Evolutionary conservation across 2,113 vertebrate species (phyloP), one percentile per base, ranked within the genome.

Genomic region (Chionodraco myersi): DNA sequence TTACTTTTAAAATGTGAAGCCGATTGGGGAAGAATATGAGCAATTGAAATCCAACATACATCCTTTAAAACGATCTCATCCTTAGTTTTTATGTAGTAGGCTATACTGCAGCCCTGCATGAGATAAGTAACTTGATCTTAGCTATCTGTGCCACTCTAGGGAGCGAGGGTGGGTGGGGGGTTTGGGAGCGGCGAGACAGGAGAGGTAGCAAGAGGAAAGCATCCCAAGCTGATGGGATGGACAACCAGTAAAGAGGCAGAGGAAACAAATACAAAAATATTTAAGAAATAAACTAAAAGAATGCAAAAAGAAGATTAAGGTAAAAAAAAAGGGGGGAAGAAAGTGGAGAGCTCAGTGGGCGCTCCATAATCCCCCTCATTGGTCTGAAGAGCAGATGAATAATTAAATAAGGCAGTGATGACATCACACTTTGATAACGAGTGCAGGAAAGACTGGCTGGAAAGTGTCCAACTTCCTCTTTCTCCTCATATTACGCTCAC

Each of bases 351-450:
- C 71, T 83, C 71, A 48, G 66, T 72, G 68, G 77, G 64, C 63
- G 62, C 77, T 82, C 60, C 63, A 84, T 91, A 85, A 82, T 66
- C 68, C 62, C 72, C 72, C 63, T 59, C 18, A 52, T 79, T 57
- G 63, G 73, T 57, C 88, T 87, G 72, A 85, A 78, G 82, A 89
- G 85, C 62, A 41, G 72, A 94, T 94, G 80, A 94, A 95, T 95
- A 92, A 94, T 94, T 94, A 56, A 95, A 93, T 90, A 87, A 89
- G 89, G 72, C 88, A 83, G 64, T 83, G 89, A 88, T 94, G 93
- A 93, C 88, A 92, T 95, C 92, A 93, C 84, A 80, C 41, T 80
- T 6, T 52, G 58, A 86, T 85, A 82, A 86, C 74, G 68, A 76
- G 49, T 54, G 70, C 83, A 85, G 82, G 85, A 78, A 88, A 79